Conservation (phyloP, 2,797 vertebrate species). For the Stomatorhinus walkeri region DNA sequence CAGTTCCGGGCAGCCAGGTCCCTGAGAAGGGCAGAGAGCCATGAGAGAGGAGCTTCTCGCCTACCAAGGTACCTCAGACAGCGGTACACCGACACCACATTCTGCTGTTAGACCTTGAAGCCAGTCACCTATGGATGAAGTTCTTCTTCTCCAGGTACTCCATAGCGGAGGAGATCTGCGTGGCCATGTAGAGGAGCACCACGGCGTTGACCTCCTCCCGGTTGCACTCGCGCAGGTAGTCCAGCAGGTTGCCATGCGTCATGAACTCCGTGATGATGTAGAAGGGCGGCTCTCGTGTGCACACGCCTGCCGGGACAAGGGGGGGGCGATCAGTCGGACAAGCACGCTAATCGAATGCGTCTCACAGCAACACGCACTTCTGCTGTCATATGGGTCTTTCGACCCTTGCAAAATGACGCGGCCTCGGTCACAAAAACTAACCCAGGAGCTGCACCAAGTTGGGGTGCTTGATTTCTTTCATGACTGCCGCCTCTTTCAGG, state of each 20-base stretch:
- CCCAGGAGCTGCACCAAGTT: constrained; percentile 94
- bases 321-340: neutral
- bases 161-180: constrained; percentile 98
- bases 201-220: constrained; percentile 91
- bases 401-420: neutral
- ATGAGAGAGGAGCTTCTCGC: neutral
- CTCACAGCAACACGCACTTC: neutral
- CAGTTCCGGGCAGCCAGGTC: constrained; percentile 96
- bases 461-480: constrained; percentile 98
- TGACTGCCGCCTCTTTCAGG: constrained; percentile 92
- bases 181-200: constrained; percentile 97
- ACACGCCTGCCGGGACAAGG: constrained; percentile 68
- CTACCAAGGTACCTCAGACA: neutral
- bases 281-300: constrained; percentile 92
- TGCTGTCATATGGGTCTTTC: neutral
- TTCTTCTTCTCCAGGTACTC: constrained; percentile 98
- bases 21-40: constrained; percentile 49
- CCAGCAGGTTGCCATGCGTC: constrained; percentile 91
- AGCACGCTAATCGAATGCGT: neutral
- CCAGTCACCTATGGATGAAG: constrained; percentile 87
- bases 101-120: neutral
- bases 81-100: neutral
- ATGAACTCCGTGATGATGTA: constrained; percentile 99
- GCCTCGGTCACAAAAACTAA: constrained; percentile 46
- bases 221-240: constrained; percentile 93